Evolutionary conservation across 2,888 invertebrate species (phyloP).

Genomic region (Eupithecia subfuscata): DNA sequence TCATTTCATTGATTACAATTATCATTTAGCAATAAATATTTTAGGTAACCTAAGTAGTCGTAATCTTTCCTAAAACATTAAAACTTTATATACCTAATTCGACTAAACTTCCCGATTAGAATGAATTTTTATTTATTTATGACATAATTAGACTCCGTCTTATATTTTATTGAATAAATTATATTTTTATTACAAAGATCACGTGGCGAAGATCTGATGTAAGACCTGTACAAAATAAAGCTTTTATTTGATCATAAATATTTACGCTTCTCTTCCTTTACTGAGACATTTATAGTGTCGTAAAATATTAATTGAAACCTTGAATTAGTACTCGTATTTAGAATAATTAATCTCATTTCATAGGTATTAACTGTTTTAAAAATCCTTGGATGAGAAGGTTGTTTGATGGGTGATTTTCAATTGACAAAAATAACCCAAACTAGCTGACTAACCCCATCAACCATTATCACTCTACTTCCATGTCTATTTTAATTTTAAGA

Average conservation of each 20-base stretch:
- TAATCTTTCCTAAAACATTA: not conserved
- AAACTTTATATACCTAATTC: not conserved
- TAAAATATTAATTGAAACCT: not conserved
- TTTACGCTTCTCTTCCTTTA: not conserved
- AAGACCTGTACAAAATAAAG: not conserved
- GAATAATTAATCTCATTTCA: not conserved
- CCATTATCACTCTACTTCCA: too few relatives aligned
- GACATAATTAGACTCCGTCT: not conserved
- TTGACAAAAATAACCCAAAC: too few relatives aligned
- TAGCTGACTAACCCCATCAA: too few relatives aligned
- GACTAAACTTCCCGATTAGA: not conserved
- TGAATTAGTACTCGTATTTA: not conserved
- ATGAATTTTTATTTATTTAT: not conserved
- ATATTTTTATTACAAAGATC: conserved; percentile 3
- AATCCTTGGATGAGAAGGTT: not conserved
- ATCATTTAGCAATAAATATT: too few relatives aligned
- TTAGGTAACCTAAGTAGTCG: not conserved
- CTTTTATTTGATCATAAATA: not conserved
- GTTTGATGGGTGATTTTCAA: too few relatives aligned
- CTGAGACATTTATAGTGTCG: not conserved
- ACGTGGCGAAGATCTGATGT: not conserved
- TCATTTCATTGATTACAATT: too few relatives aligned
- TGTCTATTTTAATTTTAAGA: too few relatives aligned
- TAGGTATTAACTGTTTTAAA: not conserved
- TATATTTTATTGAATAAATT: not conserved